phyloP scores from a whole-genome alignment of 2,113 vertebrate genomes.

The Takifugu flavidus region DNA sequence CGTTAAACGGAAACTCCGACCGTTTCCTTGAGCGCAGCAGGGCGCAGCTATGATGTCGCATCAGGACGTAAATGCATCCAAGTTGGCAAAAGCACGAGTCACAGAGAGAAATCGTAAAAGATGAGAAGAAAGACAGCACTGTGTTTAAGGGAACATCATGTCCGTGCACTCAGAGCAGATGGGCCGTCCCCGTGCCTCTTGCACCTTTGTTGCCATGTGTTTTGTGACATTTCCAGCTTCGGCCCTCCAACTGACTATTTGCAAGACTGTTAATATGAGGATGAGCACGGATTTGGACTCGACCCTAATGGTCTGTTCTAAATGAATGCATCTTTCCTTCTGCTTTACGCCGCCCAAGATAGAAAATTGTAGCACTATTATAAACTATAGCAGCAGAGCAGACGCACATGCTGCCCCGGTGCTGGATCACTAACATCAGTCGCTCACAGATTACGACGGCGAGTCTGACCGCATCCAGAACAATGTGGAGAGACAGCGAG shows the following conservation, averaged over 20 bases:
- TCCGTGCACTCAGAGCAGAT: too few relatives aligned
- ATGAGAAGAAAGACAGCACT: too few relatives aligned
- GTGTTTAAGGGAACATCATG: too few relatives aligned
- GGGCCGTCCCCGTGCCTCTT: too few relatives aligned
- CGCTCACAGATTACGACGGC: slow-evolving; percentile 43
- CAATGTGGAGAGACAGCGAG: slow-evolving; percentile 50
- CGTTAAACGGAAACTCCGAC: not conserved
- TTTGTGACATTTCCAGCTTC: too few relatives aligned
- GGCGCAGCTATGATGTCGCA: too few relatives aligned
- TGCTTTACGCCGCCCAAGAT: slow-evolving; percentile 9
- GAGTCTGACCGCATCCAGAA: slow-evolving; percentile 58
- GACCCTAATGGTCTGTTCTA: slow-evolving; percentile 33
- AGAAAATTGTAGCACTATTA: slow-evolving; percentile 10
- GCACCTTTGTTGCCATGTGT: too few relatives aligned
- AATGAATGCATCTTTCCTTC: slow-evolving; percentile 25
- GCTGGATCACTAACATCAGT: slow-evolving; percentile 29
- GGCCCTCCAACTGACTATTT: slow-evolving; percentile 2
- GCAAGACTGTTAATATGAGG: slow-evolving; percentile 16
- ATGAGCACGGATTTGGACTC: slow-evolving; percentile 38
- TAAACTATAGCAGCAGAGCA: slow-evolving; percentile 1
- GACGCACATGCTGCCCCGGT: slow-evolving; percentile 14
- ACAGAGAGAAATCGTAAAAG: too few relatives aligned
- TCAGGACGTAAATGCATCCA: too few relatives aligned
- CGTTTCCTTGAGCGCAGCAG: not conserved
- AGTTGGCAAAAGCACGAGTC: too few relatives aligned